A percentile compares a stretch with the other conserved stretches of the same genome.
Conservation (phyloP, 2,113 vertebrate species). For the Oreochromis niloticus region DNA sequence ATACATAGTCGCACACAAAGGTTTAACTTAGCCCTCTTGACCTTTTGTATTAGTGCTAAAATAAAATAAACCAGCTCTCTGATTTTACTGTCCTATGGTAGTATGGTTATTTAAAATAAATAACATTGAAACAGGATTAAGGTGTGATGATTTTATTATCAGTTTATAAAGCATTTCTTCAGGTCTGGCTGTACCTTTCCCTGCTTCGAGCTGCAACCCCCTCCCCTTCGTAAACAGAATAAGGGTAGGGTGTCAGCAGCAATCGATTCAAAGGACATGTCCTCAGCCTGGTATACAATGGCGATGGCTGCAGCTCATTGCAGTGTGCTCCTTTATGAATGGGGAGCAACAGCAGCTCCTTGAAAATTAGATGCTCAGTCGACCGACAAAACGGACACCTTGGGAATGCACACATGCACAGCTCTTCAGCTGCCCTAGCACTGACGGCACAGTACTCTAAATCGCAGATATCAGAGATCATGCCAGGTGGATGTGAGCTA, state of each 20-base stretch:
- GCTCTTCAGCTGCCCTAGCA: background rate
- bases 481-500: background rate
- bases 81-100: background rate
- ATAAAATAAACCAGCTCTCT: background rate
- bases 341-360: background rate
- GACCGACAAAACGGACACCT: background rate
- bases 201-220: background rate
- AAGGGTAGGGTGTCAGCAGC: background rate
- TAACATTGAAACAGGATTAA: background rate
- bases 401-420: background rate
- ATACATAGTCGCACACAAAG: background rate
- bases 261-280: slow-evolving; percentile 56
- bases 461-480: background rate
- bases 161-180: background rate
- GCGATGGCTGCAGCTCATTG: background rate
- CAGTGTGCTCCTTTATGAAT: slow-evolving; percentile 23
- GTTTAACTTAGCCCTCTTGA: background rate
- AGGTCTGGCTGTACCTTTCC: background rate
- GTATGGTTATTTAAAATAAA: background rate
- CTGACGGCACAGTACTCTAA: background rate
- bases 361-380: background rate
- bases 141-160: background rate
- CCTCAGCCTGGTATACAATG: slow-evolving; percentile 28
- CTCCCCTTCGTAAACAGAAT: background rate
- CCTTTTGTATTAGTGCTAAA: background rate